phyloP scores from a whole-genome alignment of 2,113 vertebrate species.

The Sorex araneus region DNA sequence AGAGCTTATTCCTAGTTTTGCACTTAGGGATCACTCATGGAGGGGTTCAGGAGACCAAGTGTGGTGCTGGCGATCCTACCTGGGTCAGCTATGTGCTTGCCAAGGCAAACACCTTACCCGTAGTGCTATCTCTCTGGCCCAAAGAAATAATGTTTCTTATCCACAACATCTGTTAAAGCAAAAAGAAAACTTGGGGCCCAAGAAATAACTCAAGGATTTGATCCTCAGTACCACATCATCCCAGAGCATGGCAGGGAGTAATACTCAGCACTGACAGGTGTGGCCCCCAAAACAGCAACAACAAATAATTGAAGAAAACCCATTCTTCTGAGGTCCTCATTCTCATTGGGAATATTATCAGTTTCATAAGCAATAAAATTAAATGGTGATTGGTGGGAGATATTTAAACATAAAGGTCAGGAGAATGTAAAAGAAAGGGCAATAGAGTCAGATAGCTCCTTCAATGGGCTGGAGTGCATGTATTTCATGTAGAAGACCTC shows the following conservation, averaged over 20 bases:
- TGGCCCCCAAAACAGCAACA: neutral
- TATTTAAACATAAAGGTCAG: conserved; percentile 18
- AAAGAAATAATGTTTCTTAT: conserved; percentile 40
- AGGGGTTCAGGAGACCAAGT: neutral
- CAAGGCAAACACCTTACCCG: neutral
- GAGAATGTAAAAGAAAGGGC: neutral
- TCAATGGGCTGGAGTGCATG: no score
- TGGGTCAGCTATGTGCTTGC: neutral
- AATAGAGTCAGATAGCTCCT: no score
- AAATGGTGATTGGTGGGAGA: conserved; percentile 53
- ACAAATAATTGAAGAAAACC: neutral
- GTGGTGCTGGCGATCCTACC: neutral
- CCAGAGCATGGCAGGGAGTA: no score
- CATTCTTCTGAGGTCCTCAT: neutral
- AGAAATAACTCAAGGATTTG: no score
- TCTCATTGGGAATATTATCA: conserved; percentile 38
- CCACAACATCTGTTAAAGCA: conserved; percentile 53
- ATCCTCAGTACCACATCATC: no score
- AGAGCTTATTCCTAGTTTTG: no score
- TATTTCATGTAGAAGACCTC: no score
- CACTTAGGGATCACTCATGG: no score
- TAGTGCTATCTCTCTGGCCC: neutral
- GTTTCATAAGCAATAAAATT: conserved; percentile 54
- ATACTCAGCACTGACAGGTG: no score
- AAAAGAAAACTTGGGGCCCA: neutral